Evolutionary conservation across 30 jellyfish, hydroid and myxozoan species (phyloP).

Genomic region (Aurelia coerulea): DNA sequence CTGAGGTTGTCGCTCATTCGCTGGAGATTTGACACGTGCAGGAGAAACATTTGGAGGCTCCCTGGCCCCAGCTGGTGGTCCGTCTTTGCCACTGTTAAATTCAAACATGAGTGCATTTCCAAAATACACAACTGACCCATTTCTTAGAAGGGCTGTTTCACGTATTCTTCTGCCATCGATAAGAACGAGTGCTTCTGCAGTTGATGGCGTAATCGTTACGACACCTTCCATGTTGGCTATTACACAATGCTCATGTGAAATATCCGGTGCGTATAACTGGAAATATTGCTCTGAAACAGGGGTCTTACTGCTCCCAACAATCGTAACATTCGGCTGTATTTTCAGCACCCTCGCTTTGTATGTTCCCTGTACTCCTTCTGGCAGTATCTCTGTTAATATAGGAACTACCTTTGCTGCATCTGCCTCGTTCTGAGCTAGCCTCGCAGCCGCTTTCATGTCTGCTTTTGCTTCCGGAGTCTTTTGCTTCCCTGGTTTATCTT

Average conservation of each 20-base stretch:
- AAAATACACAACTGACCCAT: conserved; percentile 82
- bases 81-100: conserved; percentile 16
- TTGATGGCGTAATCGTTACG: conserved; percentile 91
- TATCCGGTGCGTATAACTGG: conserved; percentile 76
- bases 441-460: conserved; percentile 50
- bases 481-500: conserved; percentile 45
- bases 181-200: conserved; percentile 88
- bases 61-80: not conserved
- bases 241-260: conserved; percentile 88
- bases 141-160: conserved; percentile 73
- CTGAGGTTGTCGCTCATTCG: not conserved
- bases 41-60: not conserved
- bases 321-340: conserved; percentile 75
- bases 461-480: conserved; percentile 40
- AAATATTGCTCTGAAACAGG: conserved; percentile 81
- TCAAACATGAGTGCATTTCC: conserved; percentile 77
- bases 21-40: conserved; percentile 1
- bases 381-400: conserved; percentile 69
- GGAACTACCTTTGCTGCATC: conserved; percentile 74
- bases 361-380: conserved; percentile 68
- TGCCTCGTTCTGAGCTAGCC: conserved; percentile 52
- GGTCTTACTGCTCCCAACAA: conserved; percentile 85
- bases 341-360: conserved; percentile 74
- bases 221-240: conserved; percentile 84
- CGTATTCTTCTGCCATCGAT: conserved; percentile 72